Evolutionary conservation across 2,888 invertebrate genomes (phyloP), one percentile per base, ranked within the genome.

Genomic region (Chirona hameri): DNA sequence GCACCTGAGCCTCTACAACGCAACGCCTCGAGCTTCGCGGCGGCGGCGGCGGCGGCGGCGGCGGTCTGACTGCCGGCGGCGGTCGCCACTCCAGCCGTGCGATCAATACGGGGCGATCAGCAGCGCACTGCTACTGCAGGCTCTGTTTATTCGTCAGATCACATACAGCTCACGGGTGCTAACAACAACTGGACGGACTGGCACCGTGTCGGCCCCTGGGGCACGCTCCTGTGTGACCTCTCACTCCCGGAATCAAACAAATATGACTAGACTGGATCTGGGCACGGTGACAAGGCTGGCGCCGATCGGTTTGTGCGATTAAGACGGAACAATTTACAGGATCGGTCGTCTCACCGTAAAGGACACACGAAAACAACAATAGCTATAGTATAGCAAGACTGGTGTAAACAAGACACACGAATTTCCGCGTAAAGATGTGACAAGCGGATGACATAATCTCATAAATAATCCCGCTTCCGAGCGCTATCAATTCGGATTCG

Each of bases 101-200:
- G 24, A 60, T 60, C 57, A 60, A 60, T 21, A n/a, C n/a, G n/a
- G n/a, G n/a, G n/a, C n/a, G n/a, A n/a, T n/a, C n/a, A 69, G 27
- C 27, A 27, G 65, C 15, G 15, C 1, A 18, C 31, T 76, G 76
- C 39, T 29, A 39, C 29, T 27, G 76, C 76, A 39, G 39, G n/a
- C n/a, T n/a, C 18, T 9, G 21, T 76, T 39, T 76, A 76, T 76
- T 76, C 21, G 76, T 21, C 39, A 39, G 48, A 7, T 76, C 29
- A 39, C 76, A 39, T 76, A 39, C 76, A 39, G 76, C 65, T 18
- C 31, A 76, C 69, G 15, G 29, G 76, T 76, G 76, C 76, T 76
- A 76, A 76, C 72, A 72, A 72, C 76, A 76, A 31, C 29, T 76
- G 76, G 76, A 76, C 76, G 76, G 76, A 76, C 76, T 76, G 76